These are phyloP conservation scores for Drosophila diplacantha DNA, from an alignment of 2,888 invertebrate species.

Conservation along the genomic window DNA sequence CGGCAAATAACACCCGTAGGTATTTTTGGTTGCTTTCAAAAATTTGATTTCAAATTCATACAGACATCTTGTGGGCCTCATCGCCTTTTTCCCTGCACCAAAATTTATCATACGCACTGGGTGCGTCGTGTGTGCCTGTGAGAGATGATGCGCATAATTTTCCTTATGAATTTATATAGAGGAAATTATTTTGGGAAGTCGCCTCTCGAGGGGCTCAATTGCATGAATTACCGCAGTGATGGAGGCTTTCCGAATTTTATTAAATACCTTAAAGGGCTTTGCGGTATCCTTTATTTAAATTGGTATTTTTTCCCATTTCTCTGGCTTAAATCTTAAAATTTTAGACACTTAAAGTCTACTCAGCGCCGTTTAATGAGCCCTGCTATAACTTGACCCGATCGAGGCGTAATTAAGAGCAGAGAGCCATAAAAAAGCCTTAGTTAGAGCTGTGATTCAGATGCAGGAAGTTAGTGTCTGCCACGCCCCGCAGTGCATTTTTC, in stretches of 20 bases:
- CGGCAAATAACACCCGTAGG: slow-evolving; percentile 56
- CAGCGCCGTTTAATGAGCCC: slow-evolving; percentile 4
- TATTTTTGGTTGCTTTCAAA: slow-evolving; percentile 49
- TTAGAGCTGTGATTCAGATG: slow-evolving; percentile 13
- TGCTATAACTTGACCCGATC: slow-evolving; percentile 23
- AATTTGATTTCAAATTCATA: slow-evolving; percentile 65
- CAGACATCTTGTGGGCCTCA: slow-evolving; percentile 47
- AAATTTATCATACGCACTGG: slow-evolving; percentile 49
- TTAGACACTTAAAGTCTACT: neutral
- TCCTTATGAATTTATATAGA: slow-evolving; percentile 42
- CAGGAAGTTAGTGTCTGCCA: slow-evolving; percentile 5
- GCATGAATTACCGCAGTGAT: slow-evolving; percentile 16
- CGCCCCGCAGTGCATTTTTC: slow-evolving; percentile 9
- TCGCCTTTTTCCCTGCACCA: slow-evolving; percentile 19
- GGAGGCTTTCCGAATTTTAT: slow-evolving; percentile 12
- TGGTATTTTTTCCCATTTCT: neutral
- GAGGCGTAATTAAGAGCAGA: slow-evolving; percentile 24
- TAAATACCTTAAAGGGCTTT: slow-evolving; percentile 9
- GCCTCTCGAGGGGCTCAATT: slow-evolving; percentile 37
- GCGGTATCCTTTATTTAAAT: neutral
- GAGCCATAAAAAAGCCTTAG: slow-evolving; percentile 9
- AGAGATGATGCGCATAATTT: slow-evolving; percentile 51
- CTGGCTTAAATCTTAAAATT: neutral
- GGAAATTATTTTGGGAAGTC: slow-evolving; percentile 31
- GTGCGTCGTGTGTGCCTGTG: slow-evolving; percentile 10